phyloP scores from a whole-genome alignment of 2,797 vertebrate species.

The Apogon hyalosoma region DNA sequence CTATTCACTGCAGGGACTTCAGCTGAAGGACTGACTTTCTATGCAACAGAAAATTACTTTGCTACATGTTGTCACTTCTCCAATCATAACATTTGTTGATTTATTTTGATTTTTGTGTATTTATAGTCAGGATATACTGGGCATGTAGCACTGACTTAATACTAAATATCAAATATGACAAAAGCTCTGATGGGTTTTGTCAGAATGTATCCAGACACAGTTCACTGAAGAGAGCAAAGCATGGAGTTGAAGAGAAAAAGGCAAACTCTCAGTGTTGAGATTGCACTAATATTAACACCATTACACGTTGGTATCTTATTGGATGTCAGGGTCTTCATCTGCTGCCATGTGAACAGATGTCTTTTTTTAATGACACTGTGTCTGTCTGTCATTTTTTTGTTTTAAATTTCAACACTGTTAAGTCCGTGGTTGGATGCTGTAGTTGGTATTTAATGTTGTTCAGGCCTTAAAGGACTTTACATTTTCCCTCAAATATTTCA shows the following conservation, averaged over 20 bases:
- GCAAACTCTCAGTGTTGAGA: conserved; percentile 7
- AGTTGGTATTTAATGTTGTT: conserved; percentile 32
- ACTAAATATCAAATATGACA: background rate
- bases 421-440: conserved; percentile 35
- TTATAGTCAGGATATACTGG: conserved; percentile 2
- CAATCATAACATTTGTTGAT: conserved; percentile 26
- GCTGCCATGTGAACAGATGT: background rate
- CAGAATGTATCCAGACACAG: background rate
- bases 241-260: background rate
- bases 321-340: conserved; percentile 15
- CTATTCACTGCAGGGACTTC: conserved; percentile 29
- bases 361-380: background rate
- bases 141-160: conserved; percentile 7
- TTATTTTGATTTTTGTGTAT: conserved; percentile 11
- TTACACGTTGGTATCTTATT: conserved; percentile 1
- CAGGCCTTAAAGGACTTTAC: conserved; percentile 54
- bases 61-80: conserved; percentile 13
- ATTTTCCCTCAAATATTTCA: conserved; percentile 42
- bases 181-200: background rate
- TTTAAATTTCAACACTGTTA: conserved; percentile 39
- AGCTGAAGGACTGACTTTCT: conserved; percentile 38
- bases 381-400: conserved; percentile 18
- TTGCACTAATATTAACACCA: background rate
- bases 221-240: conserved; percentile 49
- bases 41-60: conserved; percentile 45